phyloP scores from a whole-genome alignment of 2,113 vertebrate genomes.

The Salvelinus fontinalis region DNA sequence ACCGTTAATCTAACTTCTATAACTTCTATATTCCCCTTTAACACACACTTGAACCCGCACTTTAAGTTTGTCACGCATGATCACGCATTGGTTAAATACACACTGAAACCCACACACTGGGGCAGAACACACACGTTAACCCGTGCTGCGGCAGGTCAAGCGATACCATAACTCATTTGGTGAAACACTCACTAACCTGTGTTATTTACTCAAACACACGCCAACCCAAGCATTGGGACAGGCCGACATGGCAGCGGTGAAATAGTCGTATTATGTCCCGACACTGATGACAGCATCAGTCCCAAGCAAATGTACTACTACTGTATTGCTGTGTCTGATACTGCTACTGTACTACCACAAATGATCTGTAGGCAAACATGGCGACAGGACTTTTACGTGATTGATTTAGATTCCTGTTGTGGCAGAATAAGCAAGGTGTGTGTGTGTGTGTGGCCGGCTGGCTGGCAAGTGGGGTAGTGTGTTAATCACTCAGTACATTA shows the following conservation, averaged over 20 bases:
- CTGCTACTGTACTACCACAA: conserved; percentile 70
- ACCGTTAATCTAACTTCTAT: conserved; percentile 1
- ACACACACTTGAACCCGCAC: conserved; percentile 23
- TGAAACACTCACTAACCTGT: conserved; percentile 52
- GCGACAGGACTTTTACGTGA: conserved; percentile 58
- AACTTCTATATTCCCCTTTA: conserved; percentile 16
- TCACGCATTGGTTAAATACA: conserved; percentile 33
- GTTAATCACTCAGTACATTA: conserved; percentile 59
- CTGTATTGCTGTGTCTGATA: conserved; percentile 69
- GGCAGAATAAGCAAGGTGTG: conserved; percentile 67
- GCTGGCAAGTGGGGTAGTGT: conserved; percentile 50
- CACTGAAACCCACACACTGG: conserved; percentile 38
- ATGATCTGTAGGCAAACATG: conserved; percentile 71
- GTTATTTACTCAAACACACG: conserved; percentile 10
- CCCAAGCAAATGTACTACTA: conserved; percentile 58
- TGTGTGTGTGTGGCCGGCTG: conserved; percentile 36
- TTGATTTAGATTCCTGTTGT: conserved; percentile 49
- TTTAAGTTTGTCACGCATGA: conserved; percentile 12
- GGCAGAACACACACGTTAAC: conserved; percentile 31
- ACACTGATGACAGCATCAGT: conserved; percentile 48
- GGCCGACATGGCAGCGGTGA: conserved; percentile 31
- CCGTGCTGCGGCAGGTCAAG: conserved; percentile 43
- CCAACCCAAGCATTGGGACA: conserved; percentile 10
- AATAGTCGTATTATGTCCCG: conserved; percentile 16
- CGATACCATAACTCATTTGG: conserved; percentile 59